Evolutionary conservation across 2,888 invertebrate genomes (phyloP), one percentile per base, ranked within the genome.

Genomic region (Drosophila melanosoma): DNA sequence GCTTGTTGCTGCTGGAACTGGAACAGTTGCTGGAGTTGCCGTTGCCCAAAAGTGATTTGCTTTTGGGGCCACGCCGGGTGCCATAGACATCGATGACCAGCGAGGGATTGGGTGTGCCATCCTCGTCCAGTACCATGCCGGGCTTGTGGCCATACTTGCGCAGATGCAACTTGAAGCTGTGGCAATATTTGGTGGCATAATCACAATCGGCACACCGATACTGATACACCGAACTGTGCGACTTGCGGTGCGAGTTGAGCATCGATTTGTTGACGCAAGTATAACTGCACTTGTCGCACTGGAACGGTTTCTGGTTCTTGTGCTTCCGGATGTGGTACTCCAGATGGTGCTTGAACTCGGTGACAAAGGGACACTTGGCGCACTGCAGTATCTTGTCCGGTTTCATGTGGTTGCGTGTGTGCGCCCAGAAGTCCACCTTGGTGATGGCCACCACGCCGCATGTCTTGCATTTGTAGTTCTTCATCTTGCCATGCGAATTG

Each of bases 191-290:
- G 29, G 99, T 99, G 10, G 97, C 98, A 92, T 99, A 99, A 65
- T 96, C 96, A 93, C 99, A 99, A 91, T 98, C 97, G 0, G 96
- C 94, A 92, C 99, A 99, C 42, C 97, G 95, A 93, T 98, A 99
- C 91, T 98, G 98, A 91, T 98, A 98, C 1, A 98, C 94, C 79
- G 96, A 96, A 0, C 97, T 97, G 93, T 99, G 99, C 0, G 98
- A 98, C 92, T 99, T 99, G 91, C 98, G 95, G 92, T 99, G 99
- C 0, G 98, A 99, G 93, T 98, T 99, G 64, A 99, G 94, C 99
- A 99, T 99, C 0, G 99, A 99, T 92, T 99, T 98, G 94, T 98
- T 99, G n/a, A 99, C 98, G 92, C 99, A 99, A 0, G 96, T 95
- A 90, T 98, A 98, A 23, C 95, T 94, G 92, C 99, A 99, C 91